Conservation (phyloP, 2,888 invertebrate species). For the Macrophya alboannulata region DNA sequence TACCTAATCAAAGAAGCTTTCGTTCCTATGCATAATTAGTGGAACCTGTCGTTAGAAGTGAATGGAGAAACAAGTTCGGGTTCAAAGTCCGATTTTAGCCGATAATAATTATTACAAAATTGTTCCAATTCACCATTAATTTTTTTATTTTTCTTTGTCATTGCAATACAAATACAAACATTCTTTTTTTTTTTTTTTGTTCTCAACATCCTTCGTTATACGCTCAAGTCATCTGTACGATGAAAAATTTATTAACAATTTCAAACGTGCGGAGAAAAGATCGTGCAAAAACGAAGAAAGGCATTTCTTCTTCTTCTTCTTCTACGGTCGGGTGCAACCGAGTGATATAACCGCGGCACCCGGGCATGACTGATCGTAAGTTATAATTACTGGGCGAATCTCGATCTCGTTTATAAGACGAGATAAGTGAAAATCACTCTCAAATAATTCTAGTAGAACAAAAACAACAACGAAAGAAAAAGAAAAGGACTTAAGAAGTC, state of each 20-base stretch:
- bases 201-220: neutral
- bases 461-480: neutral
- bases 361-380: slow-evolving; percentile 25
- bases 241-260: neutral
- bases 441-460: neutral
- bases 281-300: slow-evolving; percentile 15
- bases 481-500: slow-evolving; percentile 25
- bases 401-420: slow-evolving; percentile 33
- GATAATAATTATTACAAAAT: slow-evolving; percentile 10
- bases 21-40: neutral
- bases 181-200: neutral
- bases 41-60: slow-evolving; percentile 12
- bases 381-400: slow-evolving; percentile 36
- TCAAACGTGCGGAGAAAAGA: slow-evolving; percentile 5
- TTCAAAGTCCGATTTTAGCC: neutral
- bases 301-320: neutral
- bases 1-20: slow-evolving; percentile 10
- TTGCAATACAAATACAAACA: neutral
- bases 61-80: neutral
- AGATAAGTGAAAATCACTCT: slow-evolving; percentile 48
- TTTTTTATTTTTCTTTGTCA: neutral
- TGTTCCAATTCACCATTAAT: neutral
- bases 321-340: slow-evolving; percentile 4
- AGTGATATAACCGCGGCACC: slow-evolving; percentile 50
- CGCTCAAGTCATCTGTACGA: neutral